Evolutionary conservation across 2,113 vertebrate genomes (phyloP), one percentile per base, ranked within the genome.

Genomic region (Myotis davidii): DNA sequence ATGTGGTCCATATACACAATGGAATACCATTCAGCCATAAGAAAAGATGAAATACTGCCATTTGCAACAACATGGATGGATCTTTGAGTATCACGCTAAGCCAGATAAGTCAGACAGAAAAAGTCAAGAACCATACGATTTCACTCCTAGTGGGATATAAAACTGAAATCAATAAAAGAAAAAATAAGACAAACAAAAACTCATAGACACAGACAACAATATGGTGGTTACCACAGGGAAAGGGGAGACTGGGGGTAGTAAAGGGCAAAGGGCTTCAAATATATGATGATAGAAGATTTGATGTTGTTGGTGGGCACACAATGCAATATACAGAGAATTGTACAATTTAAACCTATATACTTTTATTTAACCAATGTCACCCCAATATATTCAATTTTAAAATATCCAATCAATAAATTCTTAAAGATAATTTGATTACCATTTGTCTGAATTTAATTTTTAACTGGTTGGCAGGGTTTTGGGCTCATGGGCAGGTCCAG

Each of bases 401-500:
- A 86, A 50, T 20, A 61, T 25, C 18, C 27, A 77, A 59, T 34
- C n/a, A 54, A 73, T 45, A 73, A 87, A 81, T 90, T 91, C 69
- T 72, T 81, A 91, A 84, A 87, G 81, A 85, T 2, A 67, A 52
- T 73, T 50, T 4, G 18, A 91, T 92, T 61, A 45, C n/a, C 39
- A 59, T 29, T 42, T 70, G 76, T 54, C 70, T 56, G 39, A 76
- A 72, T 72, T 85, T 94, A 45, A 92, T 84, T 76, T 83, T 92
- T 83, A 90, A 83, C 50, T 34, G 56, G n/a, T 79, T 10, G 9
- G 32, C 48, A 81, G 25, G 16, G 45, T 48, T 91, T 82, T 86
- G 54, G 84, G 54, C 82, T 65, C 4, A 18, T 2, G 5, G 52
- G 6, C 29, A 72, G 37, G 34, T 56, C 18, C 32, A 70, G 20